Percentiles rank a stretch among this genome's conserved stretches.
Evolutionary conservation across 2,888 invertebrate species (phyloP).

Genomic region (Cantharis flavilabris): DNA sequence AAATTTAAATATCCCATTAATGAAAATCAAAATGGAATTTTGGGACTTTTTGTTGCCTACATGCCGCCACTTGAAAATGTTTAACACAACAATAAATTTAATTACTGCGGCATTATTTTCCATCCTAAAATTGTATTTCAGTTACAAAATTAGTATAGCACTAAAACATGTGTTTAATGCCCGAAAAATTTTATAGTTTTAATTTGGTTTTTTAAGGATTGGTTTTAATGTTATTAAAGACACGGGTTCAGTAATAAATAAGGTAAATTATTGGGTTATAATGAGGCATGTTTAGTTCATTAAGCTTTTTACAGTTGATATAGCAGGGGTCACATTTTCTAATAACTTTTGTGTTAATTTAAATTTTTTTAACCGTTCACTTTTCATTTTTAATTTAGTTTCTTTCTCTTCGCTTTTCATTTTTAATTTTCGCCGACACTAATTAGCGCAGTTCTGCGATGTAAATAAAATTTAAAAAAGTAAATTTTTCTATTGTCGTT

Average conservation of each 20-base stretch:
- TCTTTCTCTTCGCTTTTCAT: not conserved
- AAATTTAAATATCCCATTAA: not conserved
- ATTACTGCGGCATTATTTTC: not conserved
- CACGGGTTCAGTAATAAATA: conserved; percentile 33
- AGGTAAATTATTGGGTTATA: conserved; percentile 36
- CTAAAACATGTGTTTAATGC: conserved; percentile 1
- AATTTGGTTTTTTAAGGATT: conserved; percentile 29
- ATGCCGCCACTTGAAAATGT: not conserved
- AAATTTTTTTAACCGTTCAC: not conserved
- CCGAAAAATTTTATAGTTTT: conserved; percentile 23
- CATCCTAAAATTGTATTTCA: not conserved
- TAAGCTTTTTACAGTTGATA: conserved; percentile 12
- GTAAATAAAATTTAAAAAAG: not conserved
- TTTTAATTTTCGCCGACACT: not conserved
- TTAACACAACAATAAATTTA: conserved; percentile 1
- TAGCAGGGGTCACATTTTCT: not conserved
- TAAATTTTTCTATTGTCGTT: conserved; percentile 3
- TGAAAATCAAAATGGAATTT: not conserved
- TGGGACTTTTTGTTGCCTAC: not conserved
- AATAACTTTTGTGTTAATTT: not conserved
- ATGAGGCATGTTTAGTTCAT: conserved; percentile 21
- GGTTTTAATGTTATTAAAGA: conserved; percentile 28
- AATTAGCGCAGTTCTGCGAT: not conserved
- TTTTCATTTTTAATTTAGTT: not conserved
- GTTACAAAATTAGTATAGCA: conserved; percentile 2